Conservation (phyloP, 2,888 invertebrate species). For the Neuroscelio doddi region DNA sequence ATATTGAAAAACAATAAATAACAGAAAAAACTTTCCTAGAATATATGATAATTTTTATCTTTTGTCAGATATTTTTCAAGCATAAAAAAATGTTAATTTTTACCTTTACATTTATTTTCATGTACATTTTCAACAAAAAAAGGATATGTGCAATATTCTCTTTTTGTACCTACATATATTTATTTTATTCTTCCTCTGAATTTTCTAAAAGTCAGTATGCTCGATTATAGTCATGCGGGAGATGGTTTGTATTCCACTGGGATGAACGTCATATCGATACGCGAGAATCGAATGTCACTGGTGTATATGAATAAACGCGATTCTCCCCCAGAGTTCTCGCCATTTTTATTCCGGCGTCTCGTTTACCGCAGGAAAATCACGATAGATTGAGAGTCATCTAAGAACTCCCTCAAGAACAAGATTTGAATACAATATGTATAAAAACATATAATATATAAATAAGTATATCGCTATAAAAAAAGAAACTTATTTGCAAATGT, state of each 20-base stretch:
- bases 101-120: no score
- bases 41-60: no score
- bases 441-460: no score
- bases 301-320: constrained; percentile 59
- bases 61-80: no score
- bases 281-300: constrained; percentile 60
- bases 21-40: no score
- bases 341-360: constrained; percentile 14
- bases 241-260: constrained; percentile 34
- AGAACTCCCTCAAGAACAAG: constrained; percentile 44
- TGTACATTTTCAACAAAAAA: no score
- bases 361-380: constrained; percentile 17
- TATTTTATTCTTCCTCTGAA: neutral
- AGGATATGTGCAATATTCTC: no score
- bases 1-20: no score
- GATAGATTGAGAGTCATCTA: constrained; percentile 11
- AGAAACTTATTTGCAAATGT: no score
- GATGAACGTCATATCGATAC: constrained; percentile 43
- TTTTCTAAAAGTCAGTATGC: neutral
- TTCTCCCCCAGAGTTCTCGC: constrained; percentile 19
- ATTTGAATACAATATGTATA: constrained; percentile 4
- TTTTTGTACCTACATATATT: no score
- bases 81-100: no score
- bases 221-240: constrained; percentile 2
- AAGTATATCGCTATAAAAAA: no score